A percentile compares a stretch with the other conserved stretches of the same genome.
Conservation (phyloP, 2,113 vertebrate species). For the Tenebrosternarchus preto region DNA sequence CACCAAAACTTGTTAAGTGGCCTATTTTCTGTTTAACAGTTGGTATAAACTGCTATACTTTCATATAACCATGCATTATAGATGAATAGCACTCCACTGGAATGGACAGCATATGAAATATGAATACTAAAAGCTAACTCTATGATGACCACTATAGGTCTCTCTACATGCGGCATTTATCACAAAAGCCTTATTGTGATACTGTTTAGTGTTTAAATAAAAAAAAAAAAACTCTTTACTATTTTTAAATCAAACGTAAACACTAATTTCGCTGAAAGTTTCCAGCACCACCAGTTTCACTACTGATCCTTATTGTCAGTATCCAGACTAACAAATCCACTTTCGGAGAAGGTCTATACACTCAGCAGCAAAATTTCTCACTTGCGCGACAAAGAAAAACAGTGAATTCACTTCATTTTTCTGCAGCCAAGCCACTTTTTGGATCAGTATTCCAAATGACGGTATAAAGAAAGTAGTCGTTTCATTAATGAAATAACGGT, state of each 20-base stretch:
- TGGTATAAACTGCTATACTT: constrained; percentile 71
- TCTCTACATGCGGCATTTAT: constrained; percentile 52
- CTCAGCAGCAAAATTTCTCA: background rate
- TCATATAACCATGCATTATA: constrained; percentile 77
- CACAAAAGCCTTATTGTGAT: constrained; percentile 9
- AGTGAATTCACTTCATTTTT: no score
- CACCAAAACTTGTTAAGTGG: constrained; percentile 65
- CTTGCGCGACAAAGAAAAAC: background rate
- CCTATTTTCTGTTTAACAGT: constrained; percentile 48
- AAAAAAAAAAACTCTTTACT: background rate
- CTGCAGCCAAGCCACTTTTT: no score
- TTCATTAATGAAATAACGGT: no score
- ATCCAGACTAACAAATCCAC: background rate
- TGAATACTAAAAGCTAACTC: constrained; percentile 81
- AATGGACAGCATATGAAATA: constrained; percentile 77
- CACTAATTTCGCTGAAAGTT: background rate
- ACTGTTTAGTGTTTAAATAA: background rate
- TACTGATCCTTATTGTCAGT: background rate
- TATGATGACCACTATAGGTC: constrained; percentile 75
- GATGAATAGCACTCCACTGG: constrained; percentile 72
- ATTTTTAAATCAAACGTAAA: background rate
- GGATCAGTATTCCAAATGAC: no score
- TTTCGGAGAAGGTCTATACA: background rate
- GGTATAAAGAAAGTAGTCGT: no score
- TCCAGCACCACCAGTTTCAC: no score